These are phyloP conservation scores for Aplochiton taeniatus DNA, from an alignment of 2,797 vertebrate genomes.

Conservation along the genomic window DNA sequence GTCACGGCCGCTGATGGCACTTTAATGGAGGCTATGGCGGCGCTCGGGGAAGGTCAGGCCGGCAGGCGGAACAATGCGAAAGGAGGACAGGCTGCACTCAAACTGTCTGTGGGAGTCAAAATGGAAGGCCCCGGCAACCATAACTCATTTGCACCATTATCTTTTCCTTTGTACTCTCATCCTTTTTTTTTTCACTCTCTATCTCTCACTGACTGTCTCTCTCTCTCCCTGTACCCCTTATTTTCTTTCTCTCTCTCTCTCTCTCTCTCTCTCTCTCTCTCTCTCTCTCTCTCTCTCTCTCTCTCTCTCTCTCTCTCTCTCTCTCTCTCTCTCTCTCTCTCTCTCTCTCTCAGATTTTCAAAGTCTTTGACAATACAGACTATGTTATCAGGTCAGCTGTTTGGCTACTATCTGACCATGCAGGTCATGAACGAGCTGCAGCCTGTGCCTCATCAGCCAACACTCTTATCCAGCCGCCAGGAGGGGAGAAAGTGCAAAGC, in stretches of 20 bases:
- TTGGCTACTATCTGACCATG: background rate
- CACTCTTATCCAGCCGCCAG: slow-evolving; percentile 3
- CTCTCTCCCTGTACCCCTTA: background rate
- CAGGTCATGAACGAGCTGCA: background rate
- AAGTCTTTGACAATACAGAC: background rate
- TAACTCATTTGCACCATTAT: background rate
- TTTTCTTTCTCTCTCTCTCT: background rate
- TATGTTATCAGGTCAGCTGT: background rate
- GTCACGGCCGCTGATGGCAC: slow-evolving; percentile 15
- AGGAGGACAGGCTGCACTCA: background rate
- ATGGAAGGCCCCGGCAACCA: background rate
- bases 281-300: background rate
- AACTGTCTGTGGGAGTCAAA: background rate
- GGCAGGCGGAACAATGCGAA: background rate
- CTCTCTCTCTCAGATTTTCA: background rate
- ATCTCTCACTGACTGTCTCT: background rate
- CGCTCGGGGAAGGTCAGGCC: slow-evolving; percentile 31
- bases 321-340: background rate
- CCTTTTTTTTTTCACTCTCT: background rate
- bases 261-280: background rate
- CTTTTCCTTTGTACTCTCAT: background rate
- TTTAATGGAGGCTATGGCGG: slow-evolving; percentile 18
- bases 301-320: background rate
- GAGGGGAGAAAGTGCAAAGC: slow-evolving; percentile 11
- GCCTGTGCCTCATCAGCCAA: slow-evolving; percentile 3